A percentile compares a stretch with the other conserved stretches of the same genome.
Evolutionary conservation across 2,113 vertebrate species (phyloP).

Genomic region (Loxodonta africana): DNA sequence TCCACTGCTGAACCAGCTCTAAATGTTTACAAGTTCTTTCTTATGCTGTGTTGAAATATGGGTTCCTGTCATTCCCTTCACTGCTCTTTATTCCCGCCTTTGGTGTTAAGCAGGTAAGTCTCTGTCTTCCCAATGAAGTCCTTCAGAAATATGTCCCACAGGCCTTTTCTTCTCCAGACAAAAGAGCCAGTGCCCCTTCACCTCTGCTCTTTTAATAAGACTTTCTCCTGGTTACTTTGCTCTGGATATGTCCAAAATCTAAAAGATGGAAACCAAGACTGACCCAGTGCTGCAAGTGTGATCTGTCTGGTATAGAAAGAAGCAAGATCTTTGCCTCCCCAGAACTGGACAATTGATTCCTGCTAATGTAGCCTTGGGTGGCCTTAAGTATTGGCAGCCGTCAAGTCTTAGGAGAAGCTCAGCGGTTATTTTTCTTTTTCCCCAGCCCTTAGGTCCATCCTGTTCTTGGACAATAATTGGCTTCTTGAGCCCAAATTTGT

Average conservation of each 20-base stretch:
- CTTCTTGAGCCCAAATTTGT: background rate
- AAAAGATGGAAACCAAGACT: background rate
- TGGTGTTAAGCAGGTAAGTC: background rate
- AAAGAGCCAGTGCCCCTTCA: background rate
- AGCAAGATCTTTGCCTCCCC: background rate
- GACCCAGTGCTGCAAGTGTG: accelerated
- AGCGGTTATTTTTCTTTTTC: background rate
- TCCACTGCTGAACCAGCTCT: too few species aligned
- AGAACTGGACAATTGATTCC: background rate
- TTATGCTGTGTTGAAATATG: background rate
- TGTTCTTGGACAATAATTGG: too few species aligned
- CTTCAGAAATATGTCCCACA: background rate
- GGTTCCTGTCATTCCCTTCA: background rate
- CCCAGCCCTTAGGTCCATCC: background rate
- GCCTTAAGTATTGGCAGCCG: background rate
- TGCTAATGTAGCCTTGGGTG: background rate
- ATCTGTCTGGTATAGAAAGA: background rate
- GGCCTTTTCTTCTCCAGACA: background rate
- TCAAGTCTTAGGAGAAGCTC: background rate
- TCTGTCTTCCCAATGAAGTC: background rate
- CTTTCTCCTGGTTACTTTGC: background rate
- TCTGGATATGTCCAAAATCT: background rate
- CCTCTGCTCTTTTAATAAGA: background rate
- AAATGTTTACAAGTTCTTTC: background rate
- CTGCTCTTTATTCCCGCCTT: background rate